Conservation (phyloP, 2,888 invertebrate species). For the Trachelus tabidus region DNA sequence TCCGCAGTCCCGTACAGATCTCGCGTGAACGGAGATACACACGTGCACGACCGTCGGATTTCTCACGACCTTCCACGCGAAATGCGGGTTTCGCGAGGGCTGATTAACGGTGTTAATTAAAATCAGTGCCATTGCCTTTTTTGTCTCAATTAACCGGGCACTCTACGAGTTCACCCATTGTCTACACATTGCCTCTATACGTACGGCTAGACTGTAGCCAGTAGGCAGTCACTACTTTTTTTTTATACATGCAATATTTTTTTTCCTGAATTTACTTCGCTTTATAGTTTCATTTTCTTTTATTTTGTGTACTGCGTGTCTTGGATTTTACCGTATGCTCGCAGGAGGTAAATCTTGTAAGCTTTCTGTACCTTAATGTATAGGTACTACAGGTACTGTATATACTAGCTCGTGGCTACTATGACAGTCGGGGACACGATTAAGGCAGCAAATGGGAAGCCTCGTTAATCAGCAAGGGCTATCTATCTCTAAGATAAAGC, state of each 20-base stretch:
- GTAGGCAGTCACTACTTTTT: too few relatives aligned
- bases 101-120: neutral
- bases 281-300: neutral
- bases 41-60: neutral
- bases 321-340: neutral
- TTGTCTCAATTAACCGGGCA: neutral
- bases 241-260: too few relatives aligned
- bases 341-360: too few relatives aligned
- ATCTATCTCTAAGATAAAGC: slow-evolving; percentile 37
- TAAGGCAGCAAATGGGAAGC: slow-evolving; percentile 26
- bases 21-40: neutral
- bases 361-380: too few relatives aligned
- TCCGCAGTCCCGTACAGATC: neutral
- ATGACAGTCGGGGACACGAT: neutral
- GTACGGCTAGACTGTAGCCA: neutral
- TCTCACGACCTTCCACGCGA: neutral
- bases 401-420: too few relatives aligned
- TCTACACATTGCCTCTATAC: neutral
- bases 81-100: too few relatives aligned
- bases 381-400: neutral
- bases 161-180: neutral
- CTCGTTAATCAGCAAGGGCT: slow-evolving; percentile 35
- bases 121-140: neutral
- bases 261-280: too few relatives aligned
- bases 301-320: neutral